A percentile compares a stretch with the other conserved stretches of the same genome.
Conservation (phyloP, 2,888 invertebrate genomes). For the Neoaliturus tenellus region DNA sequence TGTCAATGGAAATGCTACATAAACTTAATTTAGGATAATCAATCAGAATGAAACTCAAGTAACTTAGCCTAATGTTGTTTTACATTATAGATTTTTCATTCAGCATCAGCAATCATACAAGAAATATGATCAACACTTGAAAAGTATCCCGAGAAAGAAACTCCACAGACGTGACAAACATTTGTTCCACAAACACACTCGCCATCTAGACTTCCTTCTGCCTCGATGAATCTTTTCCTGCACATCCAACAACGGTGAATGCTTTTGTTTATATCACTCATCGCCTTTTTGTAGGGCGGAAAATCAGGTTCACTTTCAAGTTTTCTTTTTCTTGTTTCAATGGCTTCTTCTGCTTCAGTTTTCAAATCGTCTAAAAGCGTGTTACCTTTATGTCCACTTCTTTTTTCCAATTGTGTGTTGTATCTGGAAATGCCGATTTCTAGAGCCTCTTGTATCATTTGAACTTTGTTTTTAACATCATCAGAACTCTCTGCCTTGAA, state of each 20-base stretch:
- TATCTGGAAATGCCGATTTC: neutral
- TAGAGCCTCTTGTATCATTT: neutral
- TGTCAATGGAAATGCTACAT: too few species aligned
- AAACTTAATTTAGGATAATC: too few species aligned
- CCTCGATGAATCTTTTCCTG: neutral
- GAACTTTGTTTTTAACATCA: neutral
- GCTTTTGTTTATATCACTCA: neutral
- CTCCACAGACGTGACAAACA: neutral
- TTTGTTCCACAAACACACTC: neutral
- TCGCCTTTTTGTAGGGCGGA: neutral
- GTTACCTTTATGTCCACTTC: neutral
- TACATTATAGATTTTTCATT: too few species aligned
- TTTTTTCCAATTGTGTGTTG: neutral
- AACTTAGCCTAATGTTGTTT: too few species aligned
- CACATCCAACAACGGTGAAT: conserved; percentile 4
- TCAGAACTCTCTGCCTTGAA: neutral
- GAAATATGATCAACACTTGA: neutral
- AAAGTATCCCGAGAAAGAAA: neutral
- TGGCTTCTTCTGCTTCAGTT: neutral
- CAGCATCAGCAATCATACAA: too few species aligned
- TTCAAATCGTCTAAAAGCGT: neutral
- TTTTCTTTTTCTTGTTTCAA: neutral
- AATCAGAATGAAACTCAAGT: too few species aligned
- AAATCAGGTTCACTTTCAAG: neutral
- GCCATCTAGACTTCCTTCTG: neutral